Evolutionary conservation across 2,888 invertebrate species (phyloP), one percentile per base, ranked within the genome.

Genomic region (Eurytoma californica): DNA sequence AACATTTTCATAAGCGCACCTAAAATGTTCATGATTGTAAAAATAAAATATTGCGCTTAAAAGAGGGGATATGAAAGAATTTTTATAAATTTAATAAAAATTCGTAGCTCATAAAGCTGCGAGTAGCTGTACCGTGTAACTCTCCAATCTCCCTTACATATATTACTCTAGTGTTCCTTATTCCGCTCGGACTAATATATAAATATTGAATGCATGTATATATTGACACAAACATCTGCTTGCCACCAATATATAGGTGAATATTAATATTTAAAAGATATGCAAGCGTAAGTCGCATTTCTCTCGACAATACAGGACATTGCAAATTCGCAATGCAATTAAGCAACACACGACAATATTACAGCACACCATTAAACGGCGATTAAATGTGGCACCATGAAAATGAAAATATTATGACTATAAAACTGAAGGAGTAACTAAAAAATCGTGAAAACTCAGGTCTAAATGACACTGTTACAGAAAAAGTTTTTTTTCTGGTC

Each of bases 191-290:
- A 39, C 7, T 39, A 9, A 39, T 39, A 20, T 18, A 49, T 65
- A 49, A 14, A 66, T 49, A 13, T 47, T 24, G 47, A 47, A 47
- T 65, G 24, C 49, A 14, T 47, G 18, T 66, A 20, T 66, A 60
- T 53, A 39, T 39, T 20, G 28, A 30, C 74, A 80, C 68, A 80
- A 58, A 82, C 80, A 80, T 72, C 80, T 81, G 74, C 76, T 68
- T 79, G 51, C 73, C 81, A 12, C 80, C 75, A 81, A n/a, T 81
- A 76, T 39, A 30, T 24, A 39, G 51, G 51, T 73, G 81, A 82
- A 80, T 82, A 9, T 9, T 39, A 39, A 39, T 9, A 39, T 39
- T 39, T 39, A 39, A 9, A 1, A 39, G 9, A 39, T 9, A 39
- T 39, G 39, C 7, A 9, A 80, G 72, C 76, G 51, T 24, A 82